Percentiles rank a stretch among this genome's conserved stretches.
Conservation (phyloP, 2,888 invertebrate species). For the Drosophila prolongata region DNA sequence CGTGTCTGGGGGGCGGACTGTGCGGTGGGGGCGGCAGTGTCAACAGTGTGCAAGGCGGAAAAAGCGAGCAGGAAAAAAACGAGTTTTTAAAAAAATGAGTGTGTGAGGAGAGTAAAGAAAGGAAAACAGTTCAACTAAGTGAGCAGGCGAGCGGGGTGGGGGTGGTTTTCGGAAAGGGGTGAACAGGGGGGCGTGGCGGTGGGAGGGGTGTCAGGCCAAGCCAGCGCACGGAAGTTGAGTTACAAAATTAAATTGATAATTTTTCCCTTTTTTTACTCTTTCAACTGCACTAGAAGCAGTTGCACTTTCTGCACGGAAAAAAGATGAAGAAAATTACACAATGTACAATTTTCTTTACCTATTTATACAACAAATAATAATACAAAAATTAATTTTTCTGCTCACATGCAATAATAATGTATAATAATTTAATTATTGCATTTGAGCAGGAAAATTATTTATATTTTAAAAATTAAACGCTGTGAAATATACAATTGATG, state of each 20-base stretch:
- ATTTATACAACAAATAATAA: no score
- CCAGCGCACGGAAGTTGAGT: constrained; percentile 76
- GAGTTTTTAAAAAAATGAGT: constrained; percentile 35
- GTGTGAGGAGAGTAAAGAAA: constrained; percentile 42
- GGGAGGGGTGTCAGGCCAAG: constrained; percentile 52
- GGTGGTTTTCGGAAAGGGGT: neutral
- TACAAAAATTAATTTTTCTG: no score
- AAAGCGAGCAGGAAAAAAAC: constrained; percentile 53
- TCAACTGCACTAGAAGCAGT: neutral
- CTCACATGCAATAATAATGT: no score
- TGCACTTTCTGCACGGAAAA: constrained; percentile 6
- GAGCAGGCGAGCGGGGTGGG: neutral
- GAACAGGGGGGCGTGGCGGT: neutral
- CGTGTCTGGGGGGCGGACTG: constrained; percentile 1
- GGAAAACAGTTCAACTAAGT: constrained; percentile 32
- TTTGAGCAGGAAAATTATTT: no score
- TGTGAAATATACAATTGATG: no score
- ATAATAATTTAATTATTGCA: no score
- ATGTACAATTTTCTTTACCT: no score
- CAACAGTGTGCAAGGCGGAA: constrained; percentile 77
- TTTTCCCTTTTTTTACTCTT: constrained; percentile 49
- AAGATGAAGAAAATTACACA: no score
- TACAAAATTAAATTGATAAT: constrained; percentile 80
- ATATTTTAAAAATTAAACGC: no score
- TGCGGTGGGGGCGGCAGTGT: constrained; percentile 52